Base-by-base conservation (phyloP, 2,797 vertebrate genomes). In the Cynodonichthys magdalenae region DNA sequence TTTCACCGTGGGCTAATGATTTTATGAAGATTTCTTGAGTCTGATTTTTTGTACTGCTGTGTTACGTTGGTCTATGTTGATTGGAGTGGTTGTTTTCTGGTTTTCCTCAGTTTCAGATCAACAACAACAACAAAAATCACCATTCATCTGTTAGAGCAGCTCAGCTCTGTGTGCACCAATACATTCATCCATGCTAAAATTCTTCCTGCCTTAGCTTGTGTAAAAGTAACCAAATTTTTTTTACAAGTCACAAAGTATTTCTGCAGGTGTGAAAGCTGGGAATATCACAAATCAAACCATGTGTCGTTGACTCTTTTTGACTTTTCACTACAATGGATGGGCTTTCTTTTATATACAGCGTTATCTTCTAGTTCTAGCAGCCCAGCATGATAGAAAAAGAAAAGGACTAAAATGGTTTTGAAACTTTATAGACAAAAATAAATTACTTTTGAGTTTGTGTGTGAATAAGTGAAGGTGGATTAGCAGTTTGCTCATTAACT, bases 21-120 rank as follows among this genome's bases (percentile, higher is more conserved):
- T 79, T 71, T 59, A 53, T 45, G 27, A 71, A 50, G 69, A 65
- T 54, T 64, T 59, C 27, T 52, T 19, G 51, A 58, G 48, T 66
- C 76, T 60, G 63, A 75, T 67, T 66, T 51, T 49, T 74, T 61
- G 39, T 51, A 50, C 50, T 10, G 51, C 53, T 59, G 66, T 24
- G 51, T 52, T 53, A 14, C 14, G 27, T 36, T 67, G 29, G 50
- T 5, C 20, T 60, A 15, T 44, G 49, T 81, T 81, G 77, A 82
- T 86, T 62, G 65, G 50, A 66, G 29, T 66, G 79, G 76, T 11
- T 50, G 57, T 28, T 52, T 62, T 61, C 50, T 66, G 44, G 19
- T 5, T 6, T 56, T 66, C 59, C 19, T 58, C 55, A 44, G 62
- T 46, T 71, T 41, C 52, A 64, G 42, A 28, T 11, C 11, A 44